Evolutionary conservation across 2,797 vertebrate genomes (phyloP).

Genomic region (Fratercula arctica): DNA sequence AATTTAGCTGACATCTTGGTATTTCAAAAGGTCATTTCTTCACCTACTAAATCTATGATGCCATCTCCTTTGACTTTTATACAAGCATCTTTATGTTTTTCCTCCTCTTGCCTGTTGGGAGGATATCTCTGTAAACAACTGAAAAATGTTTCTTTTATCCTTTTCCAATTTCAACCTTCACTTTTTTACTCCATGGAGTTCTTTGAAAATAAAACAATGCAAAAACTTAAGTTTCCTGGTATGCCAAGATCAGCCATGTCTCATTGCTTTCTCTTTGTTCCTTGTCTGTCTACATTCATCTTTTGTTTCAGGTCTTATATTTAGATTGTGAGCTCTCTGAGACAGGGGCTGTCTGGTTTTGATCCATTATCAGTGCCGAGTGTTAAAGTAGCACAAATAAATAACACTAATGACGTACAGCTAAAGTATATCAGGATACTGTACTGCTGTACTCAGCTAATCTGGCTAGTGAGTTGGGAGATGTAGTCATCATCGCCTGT

Average conservation of each 20-base stretch:
- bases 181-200: neutral
- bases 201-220: conserved; percentile 14
- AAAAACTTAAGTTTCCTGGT: neutral
- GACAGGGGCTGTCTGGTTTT: neutral
- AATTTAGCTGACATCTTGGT: neutral
- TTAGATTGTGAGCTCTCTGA: neutral
- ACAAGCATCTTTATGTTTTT: neutral
- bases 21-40: conserved; percentile 59
- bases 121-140: conserved; percentile 16
- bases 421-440: neutral
- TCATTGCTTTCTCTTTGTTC: conserved; percentile 10
- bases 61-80: conserved; percentile 34
- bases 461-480: neutral
- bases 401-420: conserved; percentile 17
- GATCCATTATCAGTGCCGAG: neutral
- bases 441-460: neutral
- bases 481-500: neutral
- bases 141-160: conserved; percentile 21
- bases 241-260: neutral
- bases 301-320: conserved; percentile 19
- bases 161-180: conserved; percentile 2
- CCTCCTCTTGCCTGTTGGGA: neutral
- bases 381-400: conserved; percentile 26
- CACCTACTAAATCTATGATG: conserved; percentile 13
- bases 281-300: neutral